phyloP scores from a whole-genome alignment of 2,113 vertebrate species.

The Prunella himalayana region DNA sequence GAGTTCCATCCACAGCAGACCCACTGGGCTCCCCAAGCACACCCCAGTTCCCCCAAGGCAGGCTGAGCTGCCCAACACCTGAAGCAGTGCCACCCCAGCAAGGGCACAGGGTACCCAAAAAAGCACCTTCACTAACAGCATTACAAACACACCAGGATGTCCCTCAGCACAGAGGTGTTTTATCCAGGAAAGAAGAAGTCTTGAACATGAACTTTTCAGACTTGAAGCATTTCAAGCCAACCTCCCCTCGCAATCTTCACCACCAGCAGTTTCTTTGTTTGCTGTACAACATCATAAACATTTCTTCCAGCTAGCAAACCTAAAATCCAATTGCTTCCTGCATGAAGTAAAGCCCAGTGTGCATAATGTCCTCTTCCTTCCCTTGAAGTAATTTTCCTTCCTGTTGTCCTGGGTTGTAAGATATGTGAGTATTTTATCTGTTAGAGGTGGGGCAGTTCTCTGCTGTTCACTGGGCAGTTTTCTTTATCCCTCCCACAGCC shows the following conservation, averaged over 20 bases:
- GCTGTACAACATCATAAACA: background rate
- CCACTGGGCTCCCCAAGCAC: rapidly evolving
- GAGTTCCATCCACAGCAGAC: background rate
- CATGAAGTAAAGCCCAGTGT: background rate
- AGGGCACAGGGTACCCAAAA: background rate
- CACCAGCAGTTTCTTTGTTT: background rate
- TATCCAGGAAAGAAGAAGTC: background rate
- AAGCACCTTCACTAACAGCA: background rate
- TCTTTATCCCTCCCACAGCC: background rate
- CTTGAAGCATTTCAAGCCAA: background rate
- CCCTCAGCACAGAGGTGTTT: background rate
- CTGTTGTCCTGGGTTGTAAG: background rate
- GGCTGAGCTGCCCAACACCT: background rate
- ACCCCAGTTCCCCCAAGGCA: background rate
- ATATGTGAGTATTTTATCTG: background rate
- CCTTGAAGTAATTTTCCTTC: background rate
- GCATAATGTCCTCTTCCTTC: background rate
- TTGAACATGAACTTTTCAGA: background rate
- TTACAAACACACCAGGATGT: rapidly evolving
- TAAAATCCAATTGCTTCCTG: background rate
- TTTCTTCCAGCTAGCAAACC: background rate
- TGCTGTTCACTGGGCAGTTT: background rate
- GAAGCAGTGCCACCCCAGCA: background rate
- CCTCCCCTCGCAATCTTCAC: background rate
- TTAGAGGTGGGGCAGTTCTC: background rate